phyloP scores from a whole-genome alignment of 1,140 invertebrate species.

The Oryzaephilus surinamensis region DNA sequence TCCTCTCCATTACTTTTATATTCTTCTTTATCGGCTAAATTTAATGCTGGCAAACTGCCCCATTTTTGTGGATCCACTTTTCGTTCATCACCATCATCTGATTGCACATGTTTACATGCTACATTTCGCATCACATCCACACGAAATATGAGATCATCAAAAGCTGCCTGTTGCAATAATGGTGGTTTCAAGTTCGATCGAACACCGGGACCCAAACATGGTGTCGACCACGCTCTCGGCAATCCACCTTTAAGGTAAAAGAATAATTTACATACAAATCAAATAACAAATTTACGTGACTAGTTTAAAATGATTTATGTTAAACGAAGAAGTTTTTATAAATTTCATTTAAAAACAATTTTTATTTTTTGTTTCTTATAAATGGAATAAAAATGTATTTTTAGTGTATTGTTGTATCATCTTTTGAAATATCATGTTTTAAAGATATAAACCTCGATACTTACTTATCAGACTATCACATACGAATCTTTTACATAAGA shows the following conservation, averaged over 20 bases:
- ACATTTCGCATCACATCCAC: slow-evolving; percentile 78
- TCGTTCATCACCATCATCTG: slow-evolving; percentile 48
- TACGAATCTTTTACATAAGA: too few relatives aligned
- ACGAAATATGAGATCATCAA: slow-evolving; percentile 70
- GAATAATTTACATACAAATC: too few relatives aligned
- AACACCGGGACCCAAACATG: slow-evolving; percentile 39
- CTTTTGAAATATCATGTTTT: too few relatives aligned
- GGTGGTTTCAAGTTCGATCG: slow-evolving; percentile 49
- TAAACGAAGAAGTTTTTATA: too few relatives aligned
- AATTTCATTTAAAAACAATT: too few relatives aligned
- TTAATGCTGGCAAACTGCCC: slow-evolving; percentile 30
- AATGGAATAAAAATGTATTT: too few relatives aligned
- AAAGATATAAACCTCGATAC: too few relatives aligned
- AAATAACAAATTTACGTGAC: too few relatives aligned
- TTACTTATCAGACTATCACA: too few relatives aligned
- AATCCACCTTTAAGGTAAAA: slow-evolving; percentile 29
- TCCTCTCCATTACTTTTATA: slow-evolving; percentile 12
- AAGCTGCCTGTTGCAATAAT: slow-evolving; percentile 70
- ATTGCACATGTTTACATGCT: slow-evolving; percentile 49
- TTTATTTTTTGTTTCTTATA: too few relatives aligned
- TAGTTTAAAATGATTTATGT: too few relatives aligned
- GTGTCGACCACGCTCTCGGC: slow-evolving; percentile 33
- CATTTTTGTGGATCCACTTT: slow-evolving; percentile 38
- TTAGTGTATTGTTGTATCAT: too few relatives aligned
- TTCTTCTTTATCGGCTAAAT: slow-evolving; percentile 13